Conservation (phyloP, 23 tunicate species). For the Clavelina lepadiformis region DNA sequence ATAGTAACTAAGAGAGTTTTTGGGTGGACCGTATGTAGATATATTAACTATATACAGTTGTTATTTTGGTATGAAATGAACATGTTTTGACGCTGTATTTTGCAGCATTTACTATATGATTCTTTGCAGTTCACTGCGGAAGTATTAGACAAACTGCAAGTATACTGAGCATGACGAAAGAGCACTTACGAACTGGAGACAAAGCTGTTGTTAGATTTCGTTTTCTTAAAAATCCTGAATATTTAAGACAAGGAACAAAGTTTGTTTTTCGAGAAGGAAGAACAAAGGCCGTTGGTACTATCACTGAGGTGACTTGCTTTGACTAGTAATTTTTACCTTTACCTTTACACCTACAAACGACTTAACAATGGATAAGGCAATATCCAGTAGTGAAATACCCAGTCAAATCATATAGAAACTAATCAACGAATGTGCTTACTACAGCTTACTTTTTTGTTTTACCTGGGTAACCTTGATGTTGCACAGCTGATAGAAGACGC, state of each 20-base stretch:
- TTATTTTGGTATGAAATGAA: no score
- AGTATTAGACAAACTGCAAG: constrained; percentile 94
- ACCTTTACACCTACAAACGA: no score
- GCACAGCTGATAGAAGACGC: constrained; percentile 65
- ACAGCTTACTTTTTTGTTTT: no score
- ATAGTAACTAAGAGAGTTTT: no score
- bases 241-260: constrained; percentile 54
- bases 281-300: constrained; percentile 95
- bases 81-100: background rate
- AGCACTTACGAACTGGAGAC: constrained; percentile 92
- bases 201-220: constrained; percentile 86
- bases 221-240: constrained; percentile 91
- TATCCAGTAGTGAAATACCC: no score
- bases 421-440: no score
- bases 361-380: no score
- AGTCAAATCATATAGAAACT: no score
- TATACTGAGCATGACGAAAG: constrained; percentile 72
- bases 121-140: constrained; percentile 83
- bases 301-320: constrained; percentile 50
- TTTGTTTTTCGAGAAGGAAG: constrained; percentile 97
- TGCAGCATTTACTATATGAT: background rate
- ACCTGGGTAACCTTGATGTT: no score
- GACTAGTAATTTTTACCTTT: no score
- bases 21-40: no score
- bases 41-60: no score